These are phyloP conservation scores for Dendroctonus ponderosae DNA, from an alignment of 1,140 invertebrate genomes.

Conservation along the genomic window DNA sequence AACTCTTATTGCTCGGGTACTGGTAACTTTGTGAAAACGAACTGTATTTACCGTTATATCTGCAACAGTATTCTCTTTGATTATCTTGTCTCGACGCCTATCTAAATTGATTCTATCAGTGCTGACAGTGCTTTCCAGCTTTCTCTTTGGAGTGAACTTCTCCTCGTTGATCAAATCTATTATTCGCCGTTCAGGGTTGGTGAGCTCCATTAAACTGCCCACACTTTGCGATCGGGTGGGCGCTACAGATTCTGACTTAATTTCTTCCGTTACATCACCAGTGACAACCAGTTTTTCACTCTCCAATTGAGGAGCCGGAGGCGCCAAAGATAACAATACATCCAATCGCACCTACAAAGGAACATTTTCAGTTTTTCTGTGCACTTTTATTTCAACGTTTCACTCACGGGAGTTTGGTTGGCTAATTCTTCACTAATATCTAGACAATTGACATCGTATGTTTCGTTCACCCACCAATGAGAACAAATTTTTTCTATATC, in stretches of 20 bases:
- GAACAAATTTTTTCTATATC: constrained; percentile 92
- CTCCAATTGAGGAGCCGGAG: constrained; percentile 59
- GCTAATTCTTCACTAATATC: constrained; percentile 85
- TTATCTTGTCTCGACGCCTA: constrained; percentile 60
- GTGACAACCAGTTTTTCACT: constrained; percentile 68
- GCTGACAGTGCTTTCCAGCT: constrained; percentile 68
- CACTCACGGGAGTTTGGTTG: constrained; percentile 71
- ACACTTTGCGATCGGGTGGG: constrained; percentile 65
- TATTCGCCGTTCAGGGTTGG: constrained; percentile 56
- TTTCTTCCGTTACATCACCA: constrained; percentile 49
- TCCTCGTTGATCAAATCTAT: constrained; percentile 65
- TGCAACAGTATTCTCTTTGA: constrained; percentile 49
- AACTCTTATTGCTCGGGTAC: background rate
- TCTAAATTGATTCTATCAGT: constrained; percentile 57
- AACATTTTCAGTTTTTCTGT: background rate
- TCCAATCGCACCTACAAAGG: constrained; percentile 69
- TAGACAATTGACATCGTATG: constrained; percentile 78
- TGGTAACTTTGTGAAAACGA: background rate
- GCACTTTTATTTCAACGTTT: background rate
- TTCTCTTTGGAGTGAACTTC: constrained; percentile 59
- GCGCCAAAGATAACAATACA: constrained; percentile 79
- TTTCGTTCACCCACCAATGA: constrained; percentile 93
- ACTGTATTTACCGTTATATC: constrained; percentile 42
- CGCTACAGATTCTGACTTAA: constrained; percentile 38
- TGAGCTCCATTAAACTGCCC: constrained; percentile 65